Percentiles rank a stretch among this genome's conserved stretches.
phyloP scores from a whole-genome alignment of 2,888 invertebrate genomes.

The Rugalucina vietnamica region DNA sequence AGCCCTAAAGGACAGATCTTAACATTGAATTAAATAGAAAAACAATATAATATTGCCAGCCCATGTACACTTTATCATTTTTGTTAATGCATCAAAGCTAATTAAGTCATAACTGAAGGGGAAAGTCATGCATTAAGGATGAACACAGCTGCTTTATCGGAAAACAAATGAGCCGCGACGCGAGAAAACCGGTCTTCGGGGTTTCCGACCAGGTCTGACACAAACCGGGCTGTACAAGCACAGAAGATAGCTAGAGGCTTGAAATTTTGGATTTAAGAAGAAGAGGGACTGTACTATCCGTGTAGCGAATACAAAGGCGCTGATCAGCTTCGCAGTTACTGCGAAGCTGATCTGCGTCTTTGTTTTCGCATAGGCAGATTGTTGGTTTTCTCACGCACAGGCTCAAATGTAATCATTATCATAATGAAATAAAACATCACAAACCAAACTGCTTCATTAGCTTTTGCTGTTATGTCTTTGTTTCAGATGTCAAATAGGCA shows the following conservation, averaged over 20 bases:
- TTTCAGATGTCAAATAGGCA: not conserved
- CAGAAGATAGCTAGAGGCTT: no score
- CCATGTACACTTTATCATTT: not conserved
- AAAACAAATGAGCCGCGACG: no score
- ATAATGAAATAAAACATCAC: not conserved
- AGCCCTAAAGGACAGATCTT: no score
- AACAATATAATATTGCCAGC: not conserved
- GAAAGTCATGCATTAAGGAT: not conserved
- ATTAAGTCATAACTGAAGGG: constrained; percentile 1
- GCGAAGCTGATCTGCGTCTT: no score
- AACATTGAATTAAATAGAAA: not conserved
- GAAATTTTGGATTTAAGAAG: no score
- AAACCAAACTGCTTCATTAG: not conserved
- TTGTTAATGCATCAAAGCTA: not conserved
- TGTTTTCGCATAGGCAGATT: no score
- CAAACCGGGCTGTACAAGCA: no score
- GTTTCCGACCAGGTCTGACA: no score
- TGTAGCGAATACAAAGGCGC: no score
- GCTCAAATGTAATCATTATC: not conserved
- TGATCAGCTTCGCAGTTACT: no score
- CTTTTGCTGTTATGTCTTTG: not conserved
- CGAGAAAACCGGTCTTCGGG: no score
- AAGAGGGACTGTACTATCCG: no score
- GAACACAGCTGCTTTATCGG: not conserved
- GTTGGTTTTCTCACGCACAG: not conserved